Percentiles rank a stretch among this genome's conserved stretches.
Conservation (phyloP, 2,797 vertebrate genomes). For the Rhynchonycteris naso region DNA sequence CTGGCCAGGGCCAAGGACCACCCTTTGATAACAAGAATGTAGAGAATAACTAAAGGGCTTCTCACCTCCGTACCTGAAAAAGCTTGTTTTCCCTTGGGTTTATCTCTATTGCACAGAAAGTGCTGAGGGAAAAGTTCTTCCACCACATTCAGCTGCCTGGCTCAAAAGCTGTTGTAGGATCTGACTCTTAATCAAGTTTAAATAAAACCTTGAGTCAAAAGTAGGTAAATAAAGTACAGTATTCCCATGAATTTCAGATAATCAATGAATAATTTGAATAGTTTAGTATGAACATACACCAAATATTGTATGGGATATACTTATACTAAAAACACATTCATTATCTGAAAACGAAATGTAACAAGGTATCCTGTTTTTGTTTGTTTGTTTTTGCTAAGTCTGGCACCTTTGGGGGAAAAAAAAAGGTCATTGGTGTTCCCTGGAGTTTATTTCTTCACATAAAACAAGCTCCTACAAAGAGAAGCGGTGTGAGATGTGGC, state of each 20-base stretch:
- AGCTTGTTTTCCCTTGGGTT: not conserved
- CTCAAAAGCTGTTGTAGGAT: not conserved
- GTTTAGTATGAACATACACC: not conserved
- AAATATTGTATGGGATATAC: not conserved
- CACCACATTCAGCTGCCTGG: not conserved
- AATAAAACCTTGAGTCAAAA: slow-evolving; percentile 26
- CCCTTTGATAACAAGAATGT: not conserved
- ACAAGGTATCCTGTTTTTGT: not conserved
- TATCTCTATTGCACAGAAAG: not conserved
- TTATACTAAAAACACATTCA: not conserved
- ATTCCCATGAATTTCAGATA: not conserved
- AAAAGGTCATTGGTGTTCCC: not conserved
- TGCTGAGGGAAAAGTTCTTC: not conserved
- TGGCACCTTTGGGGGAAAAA: not conserved
- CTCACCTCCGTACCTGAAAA: not conserved
- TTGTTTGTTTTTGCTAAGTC: not conserved
- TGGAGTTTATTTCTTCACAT: slow-evolving; percentile 24
- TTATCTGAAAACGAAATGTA: slow-evolving; percentile 26
- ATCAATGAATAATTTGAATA: not conserved
- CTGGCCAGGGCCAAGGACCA: too few species aligned
- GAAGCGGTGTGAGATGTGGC: not conserved
- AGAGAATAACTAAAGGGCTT: not conserved
- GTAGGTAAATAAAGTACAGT: not conserved
- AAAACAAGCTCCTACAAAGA: not conserved
- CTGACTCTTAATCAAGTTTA: slow-evolving; percentile 17